These are phyloP conservation scores for Seriola dumerili DNA, from an alignment of 2,113 vertebrate species.

Conservation along the genomic window DNA sequence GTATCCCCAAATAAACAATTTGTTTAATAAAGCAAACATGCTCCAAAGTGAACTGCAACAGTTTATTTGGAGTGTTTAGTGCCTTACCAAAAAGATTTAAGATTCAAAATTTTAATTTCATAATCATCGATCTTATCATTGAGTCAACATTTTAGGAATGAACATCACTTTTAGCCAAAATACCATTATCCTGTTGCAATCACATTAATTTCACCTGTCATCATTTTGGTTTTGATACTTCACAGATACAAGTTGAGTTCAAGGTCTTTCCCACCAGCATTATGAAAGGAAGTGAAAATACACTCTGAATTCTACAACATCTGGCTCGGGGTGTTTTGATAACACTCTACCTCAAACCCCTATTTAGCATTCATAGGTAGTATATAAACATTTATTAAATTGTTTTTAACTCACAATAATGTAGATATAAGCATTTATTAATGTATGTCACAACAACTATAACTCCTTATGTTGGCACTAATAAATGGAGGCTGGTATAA, in stretches of 20 bases:
- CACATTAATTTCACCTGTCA: constrained; percentile 29
- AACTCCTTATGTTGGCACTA: no score
- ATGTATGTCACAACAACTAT: no score
- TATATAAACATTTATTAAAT: no score
- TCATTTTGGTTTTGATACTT: constrained; percentile 22
- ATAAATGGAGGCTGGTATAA: no score
- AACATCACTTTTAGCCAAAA: constrained; percentile 43
- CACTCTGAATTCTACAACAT: no score
- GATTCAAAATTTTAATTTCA: constrained; percentile 13
- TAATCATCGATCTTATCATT: constrained; percentile 37
- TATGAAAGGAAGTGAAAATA: constrained; percentile 1
- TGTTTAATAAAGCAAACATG: constrained; percentile 39
- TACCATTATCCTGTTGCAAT: constrained; percentile 20
- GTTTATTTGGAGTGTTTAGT: not conserved
- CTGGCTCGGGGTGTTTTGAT: no score
- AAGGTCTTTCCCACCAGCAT: not conserved
- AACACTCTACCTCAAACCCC: no score
- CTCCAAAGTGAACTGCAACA: constrained; percentile 12
- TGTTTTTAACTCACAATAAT: no score
- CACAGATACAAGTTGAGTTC: constrained; percentile 6
- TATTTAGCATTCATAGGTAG: no score
- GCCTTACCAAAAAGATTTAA: constrained; percentile 31
- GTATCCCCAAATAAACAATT: constrained; percentile 40
- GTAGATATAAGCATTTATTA: no score
- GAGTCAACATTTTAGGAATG: constrained; percentile 58